A percentile compares a stretch with the other conserved stretches of the same genome.
These are phyloP conservation scores for Machaerirhynchus nigripectus DNA, from an alignment of 2,113 vertebrate genomes.

Conservation along the genomic window DNA sequence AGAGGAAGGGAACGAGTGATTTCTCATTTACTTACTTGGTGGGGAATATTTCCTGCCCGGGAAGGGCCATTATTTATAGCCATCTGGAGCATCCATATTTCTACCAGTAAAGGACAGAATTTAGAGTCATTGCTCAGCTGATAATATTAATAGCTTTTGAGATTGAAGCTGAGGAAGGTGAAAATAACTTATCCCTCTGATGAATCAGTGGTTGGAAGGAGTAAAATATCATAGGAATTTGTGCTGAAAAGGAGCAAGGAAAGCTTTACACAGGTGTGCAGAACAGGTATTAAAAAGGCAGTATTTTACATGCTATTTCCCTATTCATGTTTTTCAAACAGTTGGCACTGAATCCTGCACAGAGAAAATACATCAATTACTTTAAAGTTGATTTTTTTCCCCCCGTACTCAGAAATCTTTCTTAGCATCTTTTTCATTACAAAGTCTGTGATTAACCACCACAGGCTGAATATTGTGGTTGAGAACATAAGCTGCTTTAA, in stretches of 20 bases:
- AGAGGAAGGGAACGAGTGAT: not conserved
- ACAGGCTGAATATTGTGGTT: not conserved
- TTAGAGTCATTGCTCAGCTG: not conserved
- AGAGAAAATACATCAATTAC: not conserved
- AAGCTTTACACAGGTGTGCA: not conserved
- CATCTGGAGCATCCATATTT: not conserved
- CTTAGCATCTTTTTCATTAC: not conserved
- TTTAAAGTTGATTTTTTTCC: not conserved
- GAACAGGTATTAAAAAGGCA: not conserved
- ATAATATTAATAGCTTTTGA: conserved; percentile 23
- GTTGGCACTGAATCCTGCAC: not conserved
- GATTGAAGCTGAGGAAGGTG: not conserved
- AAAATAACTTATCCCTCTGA: not conserved
- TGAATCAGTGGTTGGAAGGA: not conserved
- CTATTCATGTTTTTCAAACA: not conserved
- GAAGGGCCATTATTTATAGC: not conserved
- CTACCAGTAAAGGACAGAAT: not conserved
- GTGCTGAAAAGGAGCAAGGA: not conserved
- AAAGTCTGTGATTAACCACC: not conserved
- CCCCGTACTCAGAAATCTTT: not conserved
- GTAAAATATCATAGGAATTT: not conserved
- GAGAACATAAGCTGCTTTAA: not conserved
- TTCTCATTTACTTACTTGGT: conserved; percentile 6
- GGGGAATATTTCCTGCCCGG: not conserved
- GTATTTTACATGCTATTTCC: not conserved